Conservation (phyloP, 2,888 invertebrate species). For the Allacma fusca region DNA sequence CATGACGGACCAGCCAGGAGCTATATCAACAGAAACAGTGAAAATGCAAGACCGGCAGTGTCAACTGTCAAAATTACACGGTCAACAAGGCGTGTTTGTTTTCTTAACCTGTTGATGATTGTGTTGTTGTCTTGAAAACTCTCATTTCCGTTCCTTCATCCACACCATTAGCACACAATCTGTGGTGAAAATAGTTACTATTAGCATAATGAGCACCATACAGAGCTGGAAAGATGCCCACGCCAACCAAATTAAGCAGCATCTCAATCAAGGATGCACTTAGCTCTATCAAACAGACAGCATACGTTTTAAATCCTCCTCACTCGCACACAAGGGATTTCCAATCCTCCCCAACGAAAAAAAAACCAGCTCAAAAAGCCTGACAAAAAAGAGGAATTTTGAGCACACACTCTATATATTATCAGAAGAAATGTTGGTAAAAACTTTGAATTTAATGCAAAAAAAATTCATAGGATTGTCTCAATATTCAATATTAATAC, state of each 20-base stretch:
- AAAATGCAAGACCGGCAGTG: not conserved
- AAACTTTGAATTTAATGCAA: not conserved
- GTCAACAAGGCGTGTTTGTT: slow-evolving; percentile 30
- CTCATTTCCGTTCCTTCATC: slow-evolving; percentile 1
- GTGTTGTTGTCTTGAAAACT: not conserved
- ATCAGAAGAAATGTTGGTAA: not conserved
- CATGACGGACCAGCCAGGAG: slow-evolving; percentile 3
- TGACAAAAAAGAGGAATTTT: too few species aligned
- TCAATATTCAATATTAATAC: not conserved
- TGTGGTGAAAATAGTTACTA: slow-evolving; percentile 17
- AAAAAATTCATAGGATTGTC: not conserved
- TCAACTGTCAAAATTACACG: slow-evolving; percentile 27
- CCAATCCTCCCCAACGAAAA: too few species aligned
- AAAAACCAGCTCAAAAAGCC: too few species aligned
- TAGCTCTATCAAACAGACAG: not conserved
- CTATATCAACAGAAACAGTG: not conserved
- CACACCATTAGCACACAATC: slow-evolving; percentile 25
- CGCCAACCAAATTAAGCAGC: not conserved
- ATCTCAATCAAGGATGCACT: slow-evolving; percentile 4
- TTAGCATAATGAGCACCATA: slow-evolving; percentile 11
- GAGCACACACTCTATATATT: too few species aligned
- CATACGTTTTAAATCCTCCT: not conserved
- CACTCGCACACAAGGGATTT: too few species aligned
- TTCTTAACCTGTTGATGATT: not conserved
- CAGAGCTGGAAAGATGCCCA: slow-evolving; percentile 26